Percentiles rank a stretch among this genome's conserved stretches.
Evolutionary conservation across 2,797 vertebrate genomes (phyloP).

Genomic region (Aldrovandia affinis): DNA sequence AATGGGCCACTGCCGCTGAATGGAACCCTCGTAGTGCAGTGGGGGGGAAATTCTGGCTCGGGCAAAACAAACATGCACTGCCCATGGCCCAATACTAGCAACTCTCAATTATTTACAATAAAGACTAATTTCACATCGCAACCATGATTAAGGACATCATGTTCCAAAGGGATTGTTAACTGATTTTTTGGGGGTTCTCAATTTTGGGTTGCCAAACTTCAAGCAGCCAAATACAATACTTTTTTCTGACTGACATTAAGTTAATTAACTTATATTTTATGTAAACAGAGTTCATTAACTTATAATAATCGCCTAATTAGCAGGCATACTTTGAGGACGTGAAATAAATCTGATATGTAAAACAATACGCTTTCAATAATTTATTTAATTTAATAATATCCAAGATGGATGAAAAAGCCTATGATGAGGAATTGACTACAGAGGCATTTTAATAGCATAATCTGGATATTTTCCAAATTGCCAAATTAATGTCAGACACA

Average conservation of each 20-base stretch:
- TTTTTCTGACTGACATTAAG: background rate
- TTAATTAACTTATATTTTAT: background rate
- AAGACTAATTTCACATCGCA: background rate
- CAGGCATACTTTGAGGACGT: background rate
- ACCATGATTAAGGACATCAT: background rate
- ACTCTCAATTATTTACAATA: too few relatives aligned
- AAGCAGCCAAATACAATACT: background rate
- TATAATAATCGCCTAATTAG: too few relatives aligned
- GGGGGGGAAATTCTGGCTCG: background rate
- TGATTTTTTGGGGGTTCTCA: background rate
- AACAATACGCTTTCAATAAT: background rate
- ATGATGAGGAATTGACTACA: background rate
- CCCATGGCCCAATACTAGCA: too few relatives aligned
- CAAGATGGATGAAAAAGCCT: background rate
- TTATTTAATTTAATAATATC: background rate
- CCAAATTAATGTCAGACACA: background rate
- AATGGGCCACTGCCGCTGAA: background rate
- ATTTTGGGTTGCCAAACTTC: background rate
- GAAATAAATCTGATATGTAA: background rate
- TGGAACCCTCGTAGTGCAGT: background rate
- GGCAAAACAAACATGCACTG: too few relatives aligned
- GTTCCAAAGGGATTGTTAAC: background rate
- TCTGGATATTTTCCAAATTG: constrained; percentile 5
- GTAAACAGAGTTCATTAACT: too few relatives aligned
- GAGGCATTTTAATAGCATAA: background rate